Base-by-base conservation (phyloP, 2,888 invertebrate species). In the Siphonodentalium dalli region DNA sequence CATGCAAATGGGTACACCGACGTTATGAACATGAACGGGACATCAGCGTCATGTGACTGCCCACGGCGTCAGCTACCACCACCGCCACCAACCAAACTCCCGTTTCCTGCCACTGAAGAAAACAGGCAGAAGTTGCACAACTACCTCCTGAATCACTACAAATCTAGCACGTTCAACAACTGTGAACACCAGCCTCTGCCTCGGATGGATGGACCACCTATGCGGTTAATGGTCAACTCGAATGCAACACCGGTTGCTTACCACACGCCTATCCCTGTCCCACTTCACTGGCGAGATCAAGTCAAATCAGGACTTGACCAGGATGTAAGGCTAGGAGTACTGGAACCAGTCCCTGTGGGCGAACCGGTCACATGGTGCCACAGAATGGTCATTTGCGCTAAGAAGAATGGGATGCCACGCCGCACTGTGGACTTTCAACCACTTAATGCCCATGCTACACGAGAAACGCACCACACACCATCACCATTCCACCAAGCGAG, bases 181-280 rank as follows among this genome's bases (percentile, higher is more conserved):
- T 71, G 68, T 49, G 58, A 63, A 21, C 70, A 70, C 34, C 69
- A 72, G 26, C 52, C 47, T 1, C n/a, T n/a, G 11, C 67, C 66
- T 18, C 21, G 54, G 18, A 70, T 69, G 64, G 38, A 35, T 3
- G 55, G 61, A 8, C 66, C 65, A 20, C 63, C 63, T 2, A 49
- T 69, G 40, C 35, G 49, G 15, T 52, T 72, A 8, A 62, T 71
- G 65, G 47, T 68, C 0, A 65, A 72, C 35, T 59, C 61, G 1
- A 33, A 58, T 18, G 69, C 69, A 8, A 42, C 27, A 26, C 70
- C 67, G 6, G 59, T 66, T 0, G 68, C 66, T 13, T 48, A 62
- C 35, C 69, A 71, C 42, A 68, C 63, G 1, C 69, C 69, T 5
- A 55, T 70, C 15, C 68, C 65, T 15, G 66, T 71, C 3, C 70